Evolutionary conservation across 2,113 vertebrate species (phyloP).

Genomic region (Centropus bengalensis): DNA sequence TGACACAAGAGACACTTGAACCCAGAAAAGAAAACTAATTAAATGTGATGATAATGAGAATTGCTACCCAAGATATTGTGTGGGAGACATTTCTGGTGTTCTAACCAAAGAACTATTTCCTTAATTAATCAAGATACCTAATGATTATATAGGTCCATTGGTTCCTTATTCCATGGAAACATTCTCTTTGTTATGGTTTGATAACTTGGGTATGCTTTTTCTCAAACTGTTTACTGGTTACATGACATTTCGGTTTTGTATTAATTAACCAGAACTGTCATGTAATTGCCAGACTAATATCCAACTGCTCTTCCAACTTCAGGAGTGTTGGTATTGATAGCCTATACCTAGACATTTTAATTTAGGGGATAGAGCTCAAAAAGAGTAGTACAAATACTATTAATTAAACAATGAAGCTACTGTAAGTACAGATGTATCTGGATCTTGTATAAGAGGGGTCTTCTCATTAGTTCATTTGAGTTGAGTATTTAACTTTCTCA

Average conservation of each 20-base stretch:
- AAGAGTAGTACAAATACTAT: background rate
- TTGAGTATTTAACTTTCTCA: background rate
- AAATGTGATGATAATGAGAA: background rate
- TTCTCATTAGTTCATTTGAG: background rate
- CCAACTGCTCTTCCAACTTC: background rate
- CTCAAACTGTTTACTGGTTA: too few species aligned
- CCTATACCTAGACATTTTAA: too few species aligned
- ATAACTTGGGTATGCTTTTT: background rate
- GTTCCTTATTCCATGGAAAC: rapidly evolving
- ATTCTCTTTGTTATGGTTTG: background rate
- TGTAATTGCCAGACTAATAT: background rate
- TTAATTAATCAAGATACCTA: background rate
- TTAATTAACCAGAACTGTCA: too few species aligned
- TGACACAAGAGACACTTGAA: background rate
- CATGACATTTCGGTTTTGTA: too few species aligned
- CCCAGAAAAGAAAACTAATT: background rate
- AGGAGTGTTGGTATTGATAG: background rate
- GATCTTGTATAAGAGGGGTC: background rate
- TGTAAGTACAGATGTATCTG: background rate
- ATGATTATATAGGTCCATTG: background rate
- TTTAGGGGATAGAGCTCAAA: background rate
- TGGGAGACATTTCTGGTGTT: background rate
- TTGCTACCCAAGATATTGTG: background rate
- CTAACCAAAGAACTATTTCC: background rate
- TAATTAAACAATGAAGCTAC: background rate